Evolutionary conservation across 2,113 vertebrate genomes (phyloP).

Genomic region (Aepyceros melampus): DNA sequence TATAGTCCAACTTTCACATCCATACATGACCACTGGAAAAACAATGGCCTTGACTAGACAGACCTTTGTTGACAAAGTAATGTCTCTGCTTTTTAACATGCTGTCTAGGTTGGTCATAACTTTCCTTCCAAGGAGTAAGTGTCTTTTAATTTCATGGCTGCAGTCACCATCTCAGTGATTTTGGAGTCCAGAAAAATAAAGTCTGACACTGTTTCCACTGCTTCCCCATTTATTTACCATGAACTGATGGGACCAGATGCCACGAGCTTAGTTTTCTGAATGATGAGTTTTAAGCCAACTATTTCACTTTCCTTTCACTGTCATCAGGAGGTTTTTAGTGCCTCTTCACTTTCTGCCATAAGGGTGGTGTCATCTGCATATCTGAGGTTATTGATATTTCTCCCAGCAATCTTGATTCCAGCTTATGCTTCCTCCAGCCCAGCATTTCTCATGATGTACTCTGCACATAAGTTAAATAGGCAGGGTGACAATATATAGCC

Average conservation of each 20-base stretch:
- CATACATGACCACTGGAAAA: not conserved
- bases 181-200: not conserved
- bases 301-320: not conserved
- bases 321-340: not conserved
- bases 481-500: not conserved
- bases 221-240: not conserved
- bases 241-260: not conserved
- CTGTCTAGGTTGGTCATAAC: not conserved
- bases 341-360: not conserved
- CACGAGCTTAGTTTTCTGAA: not conserved
- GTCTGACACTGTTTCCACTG: not conserved
- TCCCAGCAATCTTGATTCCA: not conserved
- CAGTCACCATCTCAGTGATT: not conserved
- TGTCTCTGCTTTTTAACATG: not conserved
- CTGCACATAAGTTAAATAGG: not conserved
- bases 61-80: not conserved
- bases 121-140: not conserved
- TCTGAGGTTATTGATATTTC: not conserved
- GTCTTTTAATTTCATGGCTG: not conserved
- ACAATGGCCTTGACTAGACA: not conserved
- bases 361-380: not conserved
- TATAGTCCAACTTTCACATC: not conserved
- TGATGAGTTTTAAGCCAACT: not conserved
- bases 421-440: not conserved
- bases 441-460: not conserved